Percentiles rank a stretch among this genome's conserved stretches.
These are phyloP conservation scores for Halichondria panicea DNA, from an alignment of 37 sponge, comb jelly and placozoan genomes.

Conservation along the genomic window DNA sequence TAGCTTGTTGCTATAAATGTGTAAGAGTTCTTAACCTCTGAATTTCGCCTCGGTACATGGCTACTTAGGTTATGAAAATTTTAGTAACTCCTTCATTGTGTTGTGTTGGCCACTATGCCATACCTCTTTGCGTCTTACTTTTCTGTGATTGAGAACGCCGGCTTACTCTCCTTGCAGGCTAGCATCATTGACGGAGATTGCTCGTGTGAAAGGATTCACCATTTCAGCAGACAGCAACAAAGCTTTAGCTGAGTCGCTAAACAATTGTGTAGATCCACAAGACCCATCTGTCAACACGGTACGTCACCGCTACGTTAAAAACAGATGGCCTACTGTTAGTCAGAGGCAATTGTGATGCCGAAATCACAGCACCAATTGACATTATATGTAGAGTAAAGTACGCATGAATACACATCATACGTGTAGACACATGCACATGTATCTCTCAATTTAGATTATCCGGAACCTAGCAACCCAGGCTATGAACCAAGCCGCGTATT, in stretches of 20 bases:
- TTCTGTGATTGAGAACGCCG: too few relatives aligned
- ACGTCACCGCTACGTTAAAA: too few relatives aligned
- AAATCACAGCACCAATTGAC: background rate
- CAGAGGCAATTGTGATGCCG: background rate
- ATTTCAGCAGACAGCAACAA: slow-evolving; percentile 55
- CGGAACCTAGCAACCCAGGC: slow-evolving; percentile 61
- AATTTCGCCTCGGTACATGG: background rate
- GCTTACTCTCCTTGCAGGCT: slow-evolving; percentile 7
- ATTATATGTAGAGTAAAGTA: background rate
- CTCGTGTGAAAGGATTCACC: slow-evolving; percentile 16
- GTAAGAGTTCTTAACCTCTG: too few relatives aligned
- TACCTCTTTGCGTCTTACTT: background rate
- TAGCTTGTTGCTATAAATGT: too few relatives aligned
- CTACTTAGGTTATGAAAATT: background rate
- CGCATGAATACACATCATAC: background rate
- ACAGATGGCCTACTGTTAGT: too few relatives aligned
- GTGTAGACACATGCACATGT: background rate
- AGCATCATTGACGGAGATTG: slow-evolving; percentile 25
- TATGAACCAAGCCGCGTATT: slow-evolving; percentile 68
- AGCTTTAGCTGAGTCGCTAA: slow-evolving; percentile 54
- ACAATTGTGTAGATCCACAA: slow-evolving; percentile 30
- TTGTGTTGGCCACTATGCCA: too few relatives aligned
- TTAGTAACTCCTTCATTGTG: too few relatives aligned
- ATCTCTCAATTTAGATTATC: slow-evolving; percentile 29
- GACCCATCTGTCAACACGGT: slow-evolving; percentile 62